Percentiles rank a stretch among this genome's conserved stretches.
These are phyloP conservation scores for Apamea anceps DNA, from an alignment of 2,888 invertebrate genomes.

Conservation along the genomic window DNA sequence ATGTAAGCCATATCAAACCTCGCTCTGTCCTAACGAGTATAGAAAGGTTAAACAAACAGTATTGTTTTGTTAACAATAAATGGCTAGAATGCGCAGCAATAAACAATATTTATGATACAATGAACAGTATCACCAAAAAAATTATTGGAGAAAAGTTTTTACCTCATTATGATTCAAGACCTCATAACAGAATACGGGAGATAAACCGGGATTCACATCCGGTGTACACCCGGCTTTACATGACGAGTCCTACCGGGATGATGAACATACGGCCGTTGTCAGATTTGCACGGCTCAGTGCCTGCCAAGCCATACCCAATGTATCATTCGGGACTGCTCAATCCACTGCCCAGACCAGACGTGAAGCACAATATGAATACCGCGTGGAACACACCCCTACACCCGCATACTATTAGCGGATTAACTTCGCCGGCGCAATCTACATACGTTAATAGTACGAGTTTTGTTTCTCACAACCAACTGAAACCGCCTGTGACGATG, in stretches of 20 bases:
- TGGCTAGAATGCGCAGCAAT: conserved; percentile 46
- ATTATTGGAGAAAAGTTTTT: conserved; percentile 31
- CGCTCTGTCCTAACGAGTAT: conserved; percentile 33
- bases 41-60: conserved; percentile 28
- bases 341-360: conserved; percentile 17
- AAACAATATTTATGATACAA: conserved; percentile 32
- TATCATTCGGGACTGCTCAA: conserved; percentile 12
- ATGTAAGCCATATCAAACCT: conserved; percentile 28
- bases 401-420: conserved; percentile 21
- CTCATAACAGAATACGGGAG: conserved; percentile 18
- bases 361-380: conserved; percentile 27
- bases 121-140: conserved; percentile 39
- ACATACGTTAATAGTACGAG: conserved; percentile 43
- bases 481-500: conserved; percentile 33
- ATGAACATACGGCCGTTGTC: conserved; percentile 17
- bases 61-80: conserved; percentile 51
- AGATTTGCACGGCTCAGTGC: conserved; percentile 12
- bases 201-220: conserved; percentile 22
- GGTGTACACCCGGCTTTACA: conserved; percentile 8
- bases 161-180: conserved; percentile 22
- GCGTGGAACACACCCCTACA: conserved; percentile 18
- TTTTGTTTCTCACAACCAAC: conserved; percentile 32
- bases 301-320: conserved; percentile 22
- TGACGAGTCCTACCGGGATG: conserved; percentile 17
- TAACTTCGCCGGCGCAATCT: conserved; percentile 24